Percentiles rank a stretch among this genome's conserved stretches.
Conservation (phyloP, 2,888 invertebrate species). For the Glyphotaelius pellucidus region DNA sequence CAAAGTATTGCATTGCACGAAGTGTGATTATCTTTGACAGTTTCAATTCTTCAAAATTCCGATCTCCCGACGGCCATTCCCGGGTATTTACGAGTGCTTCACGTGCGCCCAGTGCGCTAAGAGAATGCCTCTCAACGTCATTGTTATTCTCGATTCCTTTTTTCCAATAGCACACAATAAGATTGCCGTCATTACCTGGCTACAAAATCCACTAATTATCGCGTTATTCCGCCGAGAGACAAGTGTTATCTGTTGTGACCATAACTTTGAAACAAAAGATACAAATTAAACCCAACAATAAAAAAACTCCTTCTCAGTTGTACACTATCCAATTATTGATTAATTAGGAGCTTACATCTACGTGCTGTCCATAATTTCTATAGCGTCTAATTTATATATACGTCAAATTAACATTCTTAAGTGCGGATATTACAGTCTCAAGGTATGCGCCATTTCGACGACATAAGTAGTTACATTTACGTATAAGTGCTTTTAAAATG, state of each 20-base stretch:
- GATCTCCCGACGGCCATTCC: conserved; percentile 13
- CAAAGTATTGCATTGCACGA: conserved; percentile 37
- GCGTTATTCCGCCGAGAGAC: conserved; percentile 45
- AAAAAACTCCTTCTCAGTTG: not conserved
- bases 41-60: conserved; percentile 46
- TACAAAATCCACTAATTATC: conserved; percentile 58
- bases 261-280: conserved; percentile 3
- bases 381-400: too few relatives aligned
- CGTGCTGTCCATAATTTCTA: not conserved
- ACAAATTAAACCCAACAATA: not conserved
- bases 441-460: conserved; percentile 17
- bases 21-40: conserved; percentile 54
- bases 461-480: conserved; percentile 25
- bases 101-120: not conserved
- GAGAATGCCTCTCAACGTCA: not conserved
- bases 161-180: conserved; percentile 58
- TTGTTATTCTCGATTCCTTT: conserved; percentile 35
- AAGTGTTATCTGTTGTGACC: conserved; percentile 55
- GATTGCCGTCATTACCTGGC: conserved; percentile 59
- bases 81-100: not conserved
- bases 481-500: not conserved
- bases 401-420: not conserved
- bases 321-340: not conserved
- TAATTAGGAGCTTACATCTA: not conserved
- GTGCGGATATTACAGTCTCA: not conserved